Percentiles rank a stretch among this genome's conserved stretches.
Conservation (phyloP, 2,113 vertebrate genomes). For the Athene cunicularia region DNA sequence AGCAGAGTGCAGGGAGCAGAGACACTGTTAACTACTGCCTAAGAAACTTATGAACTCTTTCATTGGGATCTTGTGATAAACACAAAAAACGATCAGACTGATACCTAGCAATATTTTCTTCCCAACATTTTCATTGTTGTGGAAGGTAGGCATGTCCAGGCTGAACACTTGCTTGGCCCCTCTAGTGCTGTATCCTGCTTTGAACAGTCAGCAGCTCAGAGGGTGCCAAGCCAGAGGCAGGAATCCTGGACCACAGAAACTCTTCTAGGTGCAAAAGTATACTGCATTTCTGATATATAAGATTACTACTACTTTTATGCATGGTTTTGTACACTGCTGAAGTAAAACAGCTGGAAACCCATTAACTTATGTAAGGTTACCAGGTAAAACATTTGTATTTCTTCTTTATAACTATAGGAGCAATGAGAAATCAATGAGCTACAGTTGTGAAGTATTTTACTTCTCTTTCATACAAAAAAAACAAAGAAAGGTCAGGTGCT, state of each 20-base stretch:
- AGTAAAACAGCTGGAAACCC: not conserved
- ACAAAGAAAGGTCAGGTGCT: slow-evolving; percentile 21
- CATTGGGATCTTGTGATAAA: not conserved
- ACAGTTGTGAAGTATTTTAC: slow-evolving; percentile 23
- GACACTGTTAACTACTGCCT: fast-evolving
- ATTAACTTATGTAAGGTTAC: not conserved
- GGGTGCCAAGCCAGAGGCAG: not conserved
- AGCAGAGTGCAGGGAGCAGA: not conserved
- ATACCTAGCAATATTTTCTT: not conserved
- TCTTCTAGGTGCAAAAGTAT: not conserved
- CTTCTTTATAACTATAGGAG: slow-evolving; percentile 20
- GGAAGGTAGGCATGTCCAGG: not conserved
- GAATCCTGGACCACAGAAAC: not conserved
- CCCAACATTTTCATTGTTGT: not conserved
- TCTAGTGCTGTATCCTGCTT: not conserved
- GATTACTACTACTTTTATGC: not conserved
- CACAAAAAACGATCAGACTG: not conserved
- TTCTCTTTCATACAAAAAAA: slow-evolving; percentile 14
- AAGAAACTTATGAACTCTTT: not conserved
- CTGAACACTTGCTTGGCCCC: not conserved
- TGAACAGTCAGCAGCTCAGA: not conserved
- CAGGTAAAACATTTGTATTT: not conserved
- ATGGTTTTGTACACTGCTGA: not conserved
- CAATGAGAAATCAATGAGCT: not conserved
- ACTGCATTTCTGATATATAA: not conserved